phyloP scores from a whole-genome alignment of 1,140 invertebrate species.

The Trichogramma pretiosum region DNA sequence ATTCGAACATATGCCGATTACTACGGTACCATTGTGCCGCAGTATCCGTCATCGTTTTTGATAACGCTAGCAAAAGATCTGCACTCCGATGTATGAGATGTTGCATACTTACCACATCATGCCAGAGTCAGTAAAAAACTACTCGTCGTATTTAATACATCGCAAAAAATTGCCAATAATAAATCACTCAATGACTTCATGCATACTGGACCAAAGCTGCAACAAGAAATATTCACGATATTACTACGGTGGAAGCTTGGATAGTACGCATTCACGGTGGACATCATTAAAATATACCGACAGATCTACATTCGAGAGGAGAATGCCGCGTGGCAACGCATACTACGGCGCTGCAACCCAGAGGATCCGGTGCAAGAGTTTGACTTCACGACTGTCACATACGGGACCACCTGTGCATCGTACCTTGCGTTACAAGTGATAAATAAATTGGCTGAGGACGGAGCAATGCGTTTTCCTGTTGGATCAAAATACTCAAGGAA shows the following conservation, averaged over 20 bases:
- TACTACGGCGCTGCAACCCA: not conserved
- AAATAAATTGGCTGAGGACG: not conserved
- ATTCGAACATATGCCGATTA: too few relatives aligned
- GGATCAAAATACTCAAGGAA: not conserved
- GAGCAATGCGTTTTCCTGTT: not conserved
- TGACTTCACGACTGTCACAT: not conserved
- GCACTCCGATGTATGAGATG: too few relatives aligned
- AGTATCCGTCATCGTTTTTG: too few relatives aligned
- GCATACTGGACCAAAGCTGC: not conserved
- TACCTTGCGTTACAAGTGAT: not conserved
- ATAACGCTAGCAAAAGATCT: too few relatives aligned
- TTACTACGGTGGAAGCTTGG: not conserved
- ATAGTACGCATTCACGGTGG: not conserved
- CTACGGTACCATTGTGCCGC: too few relatives aligned
- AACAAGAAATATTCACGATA: not conserved
- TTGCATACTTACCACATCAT: not conserved
- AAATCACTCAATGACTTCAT: not conserved
- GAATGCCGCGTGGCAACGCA: not conserved
- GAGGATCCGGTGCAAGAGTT: not conserved
- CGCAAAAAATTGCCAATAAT: not conserved
- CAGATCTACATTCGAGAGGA: not conserved
- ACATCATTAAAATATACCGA: not conserved
- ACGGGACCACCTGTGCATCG: not conserved
- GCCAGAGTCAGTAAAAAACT: not conserved
- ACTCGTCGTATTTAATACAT: not conserved